A percentile compares a stretch with the other conserved stretches of the same genome.
Conservation (phyloP, 2,888 invertebrate species). For the Heliconius ismenius region DNA sequence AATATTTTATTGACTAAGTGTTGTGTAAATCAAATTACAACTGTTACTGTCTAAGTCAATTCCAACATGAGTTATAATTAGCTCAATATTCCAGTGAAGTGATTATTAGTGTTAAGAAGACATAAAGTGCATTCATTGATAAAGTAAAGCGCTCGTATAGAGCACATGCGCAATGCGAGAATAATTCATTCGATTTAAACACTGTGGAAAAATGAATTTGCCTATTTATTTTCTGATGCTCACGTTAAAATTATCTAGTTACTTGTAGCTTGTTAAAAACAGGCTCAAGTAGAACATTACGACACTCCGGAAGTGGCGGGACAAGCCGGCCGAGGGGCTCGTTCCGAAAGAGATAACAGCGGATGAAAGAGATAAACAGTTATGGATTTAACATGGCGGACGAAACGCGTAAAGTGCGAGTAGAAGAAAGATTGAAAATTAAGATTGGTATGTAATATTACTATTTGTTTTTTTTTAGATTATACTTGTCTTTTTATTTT, state of each 20-base stretch:
- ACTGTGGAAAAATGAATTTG: conserved; percentile 52
- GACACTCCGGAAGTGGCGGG: conserved; percentile 82
- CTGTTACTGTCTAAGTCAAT: conserved; percentile 43
- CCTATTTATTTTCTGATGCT: conserved; percentile 52
- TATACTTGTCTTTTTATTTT: conserved; percentile 17
- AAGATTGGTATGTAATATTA: conserved; percentile 91
- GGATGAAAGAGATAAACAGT: conserved; percentile 84
- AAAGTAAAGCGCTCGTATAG: conserved; percentile 64
- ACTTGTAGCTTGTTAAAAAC: conserved; percentile 56
- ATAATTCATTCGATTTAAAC: conserved; percentile 55
- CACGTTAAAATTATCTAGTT: conserved; percentile 57
- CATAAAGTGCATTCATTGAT: conserved; percentile 74
- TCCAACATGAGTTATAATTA: conserved; percentile 41
- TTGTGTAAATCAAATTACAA: conserved; percentile 54
- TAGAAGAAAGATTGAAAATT: conserved; percentile 95
- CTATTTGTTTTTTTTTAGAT: conserved; percentile 35
- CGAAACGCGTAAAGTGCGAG: conserved; percentile 93
- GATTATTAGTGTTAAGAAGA: conserved; percentile 51
- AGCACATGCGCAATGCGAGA: conserved; percentile 75
- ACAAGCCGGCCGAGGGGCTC: conserved; percentile 78
- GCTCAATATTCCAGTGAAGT: conserved; percentile 48
- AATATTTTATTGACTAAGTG: conserved; percentile 66
- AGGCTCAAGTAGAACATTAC: conserved; percentile 79
- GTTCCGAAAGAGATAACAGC: conserved; percentile 82
- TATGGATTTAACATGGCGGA: conserved; percentile 96